These are phyloP conservation scores for Lipotes vexillifer DNA, from an alignment of 2,113 vertebrate genomes.

Conservation along the genomic window DNA sequence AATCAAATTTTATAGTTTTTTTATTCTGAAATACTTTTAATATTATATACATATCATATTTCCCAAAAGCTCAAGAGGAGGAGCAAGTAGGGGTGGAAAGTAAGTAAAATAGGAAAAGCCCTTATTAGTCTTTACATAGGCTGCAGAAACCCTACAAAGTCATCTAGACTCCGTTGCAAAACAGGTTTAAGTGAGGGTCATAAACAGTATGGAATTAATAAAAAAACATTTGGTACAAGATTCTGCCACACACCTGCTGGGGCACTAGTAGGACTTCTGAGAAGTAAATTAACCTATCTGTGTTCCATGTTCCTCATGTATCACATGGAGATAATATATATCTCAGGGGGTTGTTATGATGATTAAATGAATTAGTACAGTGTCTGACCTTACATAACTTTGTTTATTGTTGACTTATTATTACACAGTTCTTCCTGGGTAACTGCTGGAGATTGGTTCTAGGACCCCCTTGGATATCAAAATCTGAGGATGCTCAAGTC, in stretches of 20 bases:
- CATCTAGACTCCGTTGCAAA: not conserved
- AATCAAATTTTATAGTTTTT: not conserved
- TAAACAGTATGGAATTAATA: not conserved
- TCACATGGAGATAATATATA: not conserved
- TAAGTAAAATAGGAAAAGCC: not conserved
- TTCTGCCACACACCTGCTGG: not conserved
- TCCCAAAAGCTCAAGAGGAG: not conserved
- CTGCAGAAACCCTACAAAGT: not conserved
- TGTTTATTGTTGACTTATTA: not conserved
- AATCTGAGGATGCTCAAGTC: not conserved
- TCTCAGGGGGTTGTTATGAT: not conserved
- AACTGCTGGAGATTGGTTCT: not conserved
- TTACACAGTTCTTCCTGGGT: not conserved
- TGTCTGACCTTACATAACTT: not conserved
- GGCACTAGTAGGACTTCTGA: not conserved
- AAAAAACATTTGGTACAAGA: not conserved
- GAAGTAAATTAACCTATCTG: not conserved
- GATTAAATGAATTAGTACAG: not conserved
- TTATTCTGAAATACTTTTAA: not conserved
- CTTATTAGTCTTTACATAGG: not conserved
- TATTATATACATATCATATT: not conserved
- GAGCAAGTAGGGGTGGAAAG: fast-evolving
- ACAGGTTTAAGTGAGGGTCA: not conserved
- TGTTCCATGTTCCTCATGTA: not conserved
- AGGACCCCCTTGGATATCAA: too few species aligned